Percentiles rank a stretch among this genome's conserved stretches.
Conservation (phyloP, 2,797 vertebrate genomes). For the Peromyscus melanophrys region DNA sequence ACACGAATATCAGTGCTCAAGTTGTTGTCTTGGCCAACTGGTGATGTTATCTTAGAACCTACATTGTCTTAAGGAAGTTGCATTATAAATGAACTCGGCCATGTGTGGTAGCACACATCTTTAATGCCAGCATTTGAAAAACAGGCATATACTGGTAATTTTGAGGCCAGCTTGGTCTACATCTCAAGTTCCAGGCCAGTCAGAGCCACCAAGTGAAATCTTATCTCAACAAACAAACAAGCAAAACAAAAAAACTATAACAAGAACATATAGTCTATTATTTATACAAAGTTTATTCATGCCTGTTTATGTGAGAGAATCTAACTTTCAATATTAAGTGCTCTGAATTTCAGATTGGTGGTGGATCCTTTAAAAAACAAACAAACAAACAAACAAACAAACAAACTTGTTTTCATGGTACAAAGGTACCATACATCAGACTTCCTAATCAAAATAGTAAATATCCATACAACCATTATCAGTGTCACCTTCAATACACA, state of each 20-base stretch:
- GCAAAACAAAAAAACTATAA: neutral
- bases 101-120: neutral
- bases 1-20: conserved; percentile 30
- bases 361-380: neutral
- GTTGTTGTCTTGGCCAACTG: conserved; percentile 35
- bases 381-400: neutral
- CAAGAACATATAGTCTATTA: neutral
- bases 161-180: neutral
- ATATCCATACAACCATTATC: neutral
- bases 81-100: neutral
- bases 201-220: neutral
- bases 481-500: neutral
- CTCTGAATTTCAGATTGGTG: neutral
- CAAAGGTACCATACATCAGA: neutral
- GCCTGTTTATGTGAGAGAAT: neutral
- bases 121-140: neutral
- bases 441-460: conserved; percentile 25
- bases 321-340: conserved; percentile 47
- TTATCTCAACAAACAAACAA: neutral
- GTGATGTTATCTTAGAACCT: neutral
- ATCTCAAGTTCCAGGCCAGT: neutral
- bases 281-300: conserved; percentile 37
- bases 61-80: conserved; percentile 49
- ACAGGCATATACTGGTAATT: neutral
- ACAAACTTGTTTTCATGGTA: neutral